Evolutionary conservation across 2,797 vertebrate genomes (phyloP), one percentile per base, ranked within the genome.

Genomic region (Microctenopoma steveboyesi): DNA sequence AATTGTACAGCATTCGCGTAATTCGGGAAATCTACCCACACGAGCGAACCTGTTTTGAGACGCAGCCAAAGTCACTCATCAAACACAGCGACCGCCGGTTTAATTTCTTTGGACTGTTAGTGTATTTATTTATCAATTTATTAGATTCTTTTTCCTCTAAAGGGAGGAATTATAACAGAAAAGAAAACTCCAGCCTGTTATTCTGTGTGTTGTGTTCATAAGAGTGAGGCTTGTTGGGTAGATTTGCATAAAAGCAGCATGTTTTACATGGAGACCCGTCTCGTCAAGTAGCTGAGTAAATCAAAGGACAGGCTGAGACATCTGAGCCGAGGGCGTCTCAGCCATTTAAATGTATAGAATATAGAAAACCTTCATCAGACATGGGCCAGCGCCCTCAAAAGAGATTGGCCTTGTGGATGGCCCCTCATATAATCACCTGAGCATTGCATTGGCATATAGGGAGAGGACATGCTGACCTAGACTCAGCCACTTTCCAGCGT

Each of bases 341-440:
- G 88, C 90, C 90, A 94, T 94, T 93, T 93, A 93, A 93, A 94
- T 94, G 92, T 94, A 93, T 90, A 92, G 91, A 92, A 94, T 94
- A 92, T 89, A 91, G 89, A 94, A 88, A 89, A 90, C 86, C 86
- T 81, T 94, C 92, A 94, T 94, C 92, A 94, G 92, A 93, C 87
- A 89, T n/a, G 90, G 92, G 83, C 93, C 91, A 91, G 85, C 15
- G 88, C 86, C 66, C 78, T 88, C 66, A 75, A 88, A 92, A 91
- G 89, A 90, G 89, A 92, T 91, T 92, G 91, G 91, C 91, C 91
- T 91, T 90, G 89, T 63, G 68, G 64, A 76, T 59, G 78, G 81
- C 77, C 84, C 80, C 85, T 83, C 90, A 84, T 91, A 92, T 93
- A 92, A 92, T 92, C 87, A 90, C 79, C 91, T 90, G 83, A 91